Percentiles rank a stretch among this genome's conserved stretches.
phyloP scores from a whole-genome alignment of 64 coral and sea anemone genomes.

The Anthopleura sola region DNA sequence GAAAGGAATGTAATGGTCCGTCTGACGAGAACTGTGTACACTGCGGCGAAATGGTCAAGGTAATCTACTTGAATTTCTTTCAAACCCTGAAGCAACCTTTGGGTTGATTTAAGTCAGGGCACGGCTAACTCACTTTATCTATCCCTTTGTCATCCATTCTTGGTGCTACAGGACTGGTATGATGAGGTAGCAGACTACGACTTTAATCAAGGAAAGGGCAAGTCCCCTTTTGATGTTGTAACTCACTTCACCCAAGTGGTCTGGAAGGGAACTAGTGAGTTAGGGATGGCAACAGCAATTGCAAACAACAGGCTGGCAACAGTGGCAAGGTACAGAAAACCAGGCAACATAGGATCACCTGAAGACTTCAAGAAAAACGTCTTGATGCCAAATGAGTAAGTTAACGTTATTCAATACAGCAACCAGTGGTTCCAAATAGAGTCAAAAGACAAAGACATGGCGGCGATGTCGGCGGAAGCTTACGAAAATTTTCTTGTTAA shows the following conservation, averaged over 20 bases:
- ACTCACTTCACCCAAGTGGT: constrained; percentile 45
- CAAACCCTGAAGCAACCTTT: too few species aligned
- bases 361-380: constrained; percentile 36
- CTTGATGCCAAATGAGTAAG: not conserved
- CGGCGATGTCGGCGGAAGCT: too few species aligned
- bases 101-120: too few species aligned
- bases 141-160: not conserved
- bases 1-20: constrained; percentile 11
- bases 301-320: not conserved
- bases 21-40: constrained; percentile 15
- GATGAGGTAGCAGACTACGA: constrained; percentile 14
- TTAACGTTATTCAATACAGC: not conserved
- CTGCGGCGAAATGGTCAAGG: constrained; percentile 36
- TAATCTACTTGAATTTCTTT: too few species aligned
- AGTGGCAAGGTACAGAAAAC: constrained; percentile 21
- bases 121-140: not conserved
- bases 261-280: constrained; percentile 28
- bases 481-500: too few species aligned
- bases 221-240: not conserved
- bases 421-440: too few species aligned
- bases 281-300: constrained; percentile 45
- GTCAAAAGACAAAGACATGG: too few species aligned
- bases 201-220: constrained; percentile 12
- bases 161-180: constrained; percentile 26
- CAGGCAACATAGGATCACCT: not conserved